phyloP scores from a whole-genome alignment of 2,888 invertebrate species.

The Melinopterus prodromus region DNA sequence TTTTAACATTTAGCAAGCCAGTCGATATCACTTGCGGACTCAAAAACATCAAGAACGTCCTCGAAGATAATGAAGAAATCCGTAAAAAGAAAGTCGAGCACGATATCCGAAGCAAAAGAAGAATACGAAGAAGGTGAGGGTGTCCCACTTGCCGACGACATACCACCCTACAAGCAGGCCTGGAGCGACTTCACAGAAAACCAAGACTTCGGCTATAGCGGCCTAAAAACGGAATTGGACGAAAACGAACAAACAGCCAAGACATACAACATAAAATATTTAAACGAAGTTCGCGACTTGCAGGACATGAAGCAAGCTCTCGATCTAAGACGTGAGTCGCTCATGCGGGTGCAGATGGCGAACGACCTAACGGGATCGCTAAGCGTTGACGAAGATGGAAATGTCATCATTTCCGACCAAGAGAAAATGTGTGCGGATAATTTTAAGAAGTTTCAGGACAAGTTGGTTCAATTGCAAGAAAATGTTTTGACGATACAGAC shows the following conservation, averaged over 20 bases:
- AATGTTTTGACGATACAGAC: slow-evolving; percentile 49
- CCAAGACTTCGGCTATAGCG: slow-evolving; percentile 39
- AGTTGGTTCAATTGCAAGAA: slow-evolving; percentile 52
- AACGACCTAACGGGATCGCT: slow-evolving; percentile 35
- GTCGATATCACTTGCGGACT: slow-evolving; percentile 16
- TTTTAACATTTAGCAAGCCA: slow-evolving; percentile 27
- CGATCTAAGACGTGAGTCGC: slow-evolving; percentile 44
- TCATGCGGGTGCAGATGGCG: slow-evolving; percentile 40
- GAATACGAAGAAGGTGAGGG: slow-evolving; percentile 30
- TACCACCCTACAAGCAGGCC: slow-evolving; percentile 45
- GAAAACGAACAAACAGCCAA: slow-evolving; percentile 42
- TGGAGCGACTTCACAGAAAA: slow-evolving; percentile 45
- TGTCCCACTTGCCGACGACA: slow-evolving; percentile 35
- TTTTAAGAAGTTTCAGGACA: slow-evolving; percentile 42
- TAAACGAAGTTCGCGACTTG: slow-evolving; percentile 42
- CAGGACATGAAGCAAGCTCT: slow-evolving; percentile 39
- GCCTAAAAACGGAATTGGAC: slow-evolving; percentile 38
- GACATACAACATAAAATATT: slow-evolving; percentile 41
- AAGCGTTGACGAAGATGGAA: slow-evolving; percentile 38
- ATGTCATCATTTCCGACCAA: slow-evolving; percentile 28
- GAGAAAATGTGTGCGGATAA: slow-evolving; percentile 40
- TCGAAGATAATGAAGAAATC: slow-evolving; percentile 34
- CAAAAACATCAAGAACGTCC: slow-evolving; percentile 34
- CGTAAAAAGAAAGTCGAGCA: slow-evolving; percentile 36
- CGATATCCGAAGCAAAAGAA: slow-evolving; percentile 27